Percentiles rank a stretch among this genome's conserved stretches.
Evolutionary conservation across 2,888 invertebrate species (phyloP).

Genomic region (Watsonalla cultraria): DNA sequence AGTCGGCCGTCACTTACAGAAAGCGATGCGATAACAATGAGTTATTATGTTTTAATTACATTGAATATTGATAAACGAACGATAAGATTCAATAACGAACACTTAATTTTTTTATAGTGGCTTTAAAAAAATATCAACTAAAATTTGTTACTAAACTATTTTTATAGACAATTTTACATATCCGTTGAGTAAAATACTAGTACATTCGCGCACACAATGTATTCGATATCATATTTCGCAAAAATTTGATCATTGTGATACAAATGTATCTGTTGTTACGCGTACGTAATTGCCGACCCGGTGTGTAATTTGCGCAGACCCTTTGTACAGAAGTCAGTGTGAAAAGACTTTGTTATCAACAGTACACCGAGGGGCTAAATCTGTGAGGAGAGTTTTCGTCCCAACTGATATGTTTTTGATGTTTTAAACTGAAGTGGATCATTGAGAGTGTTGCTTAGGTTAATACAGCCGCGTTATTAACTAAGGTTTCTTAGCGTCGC

Average conservation of each 20-base stretch:
- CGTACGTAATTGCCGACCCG: constrained; percentile 61
- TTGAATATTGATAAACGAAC: not conserved
- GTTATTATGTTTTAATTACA: not conserved
- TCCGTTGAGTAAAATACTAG: constrained; percentile 11
- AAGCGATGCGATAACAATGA: not conserved
- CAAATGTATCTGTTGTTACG: constrained; percentile 75
- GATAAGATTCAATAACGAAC: too few relatives aligned
- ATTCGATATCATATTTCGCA: constrained; percentile 60
- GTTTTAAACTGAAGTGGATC: not conserved
- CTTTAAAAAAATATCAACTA: not conserved
- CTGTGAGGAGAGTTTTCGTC: not conserved
- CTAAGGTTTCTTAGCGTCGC: too few relatives aligned
- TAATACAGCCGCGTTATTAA: too few relatives aligned
- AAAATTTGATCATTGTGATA: constrained; percentile 70
- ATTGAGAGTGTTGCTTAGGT: not conserved
- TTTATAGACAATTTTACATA: not conserved
- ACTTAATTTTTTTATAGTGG: too few relatives aligned
- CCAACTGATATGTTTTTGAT: not conserved
- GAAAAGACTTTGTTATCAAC: constrained; percentile 39
- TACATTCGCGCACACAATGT: constrained; percentile 22
- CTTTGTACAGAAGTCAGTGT: constrained; percentile 55
- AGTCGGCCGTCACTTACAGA: not conserved
- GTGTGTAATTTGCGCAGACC: constrained; percentile 66
- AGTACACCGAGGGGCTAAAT: constrained; percentile 29
- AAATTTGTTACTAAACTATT: not conserved